A percentile compares a stretch with the other conserved stretches of the same genome.
phyloP scores from a whole-genome alignment of 2,113 vertebrate species.

The Protobothrops mucrosquamatus region DNA sequence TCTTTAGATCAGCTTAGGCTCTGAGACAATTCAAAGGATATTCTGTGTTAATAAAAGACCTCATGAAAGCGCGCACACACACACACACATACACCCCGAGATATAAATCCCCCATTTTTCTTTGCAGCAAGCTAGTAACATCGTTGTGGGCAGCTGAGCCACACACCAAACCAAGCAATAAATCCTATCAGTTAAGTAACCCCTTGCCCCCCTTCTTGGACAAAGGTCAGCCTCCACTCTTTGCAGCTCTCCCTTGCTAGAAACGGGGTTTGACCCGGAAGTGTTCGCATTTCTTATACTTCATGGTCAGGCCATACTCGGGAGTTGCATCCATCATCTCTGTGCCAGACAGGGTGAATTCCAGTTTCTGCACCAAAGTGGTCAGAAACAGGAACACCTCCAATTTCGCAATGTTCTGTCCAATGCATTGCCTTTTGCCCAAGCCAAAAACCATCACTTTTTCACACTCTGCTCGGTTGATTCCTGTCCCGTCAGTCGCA shows the following conservation, averaged over 20 bases:
- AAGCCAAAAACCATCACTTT: slow-evolving; percentile 84
- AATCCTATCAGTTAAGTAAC: neutral
- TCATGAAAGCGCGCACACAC: neutral
- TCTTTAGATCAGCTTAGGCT: neutral
- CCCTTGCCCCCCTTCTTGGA: neutral
- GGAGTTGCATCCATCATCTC: slow-evolving; percentile 80
- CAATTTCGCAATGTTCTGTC: slow-evolving; percentile 81
- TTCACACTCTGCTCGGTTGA: slow-evolving; percentile 74
- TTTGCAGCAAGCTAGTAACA: neutral
- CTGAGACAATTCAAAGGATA: neutral
- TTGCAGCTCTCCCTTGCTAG: rapidly evolving
- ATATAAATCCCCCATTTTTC: neutral
- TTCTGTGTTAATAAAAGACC: neutral
- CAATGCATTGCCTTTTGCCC: slow-evolving; percentile 86
- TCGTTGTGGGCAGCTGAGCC: neutral
- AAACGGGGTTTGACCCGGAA: slow-evolving; percentile 68
- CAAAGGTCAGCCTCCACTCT: neutral
- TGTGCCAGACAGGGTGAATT: slow-evolving; percentile 69
- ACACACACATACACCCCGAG: too few relatives aligned
- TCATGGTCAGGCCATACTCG: slow-evolving; percentile 87
- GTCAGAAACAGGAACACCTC: slow-evolving; percentile 90
- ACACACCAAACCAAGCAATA: too few relatives aligned
- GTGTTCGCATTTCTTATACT: slow-evolving; percentile 75
- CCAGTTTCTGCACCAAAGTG: slow-evolving; percentile 81
- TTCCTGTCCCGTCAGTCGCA: slow-evolving; percentile 44